Percentiles rank a stretch among this genome's conserved stretches.
These are phyloP conservation scores for Eupelmus urozonus DNA, from an alignment of 2,888 invertebrate species.

Conservation along the genomic window DNA sequence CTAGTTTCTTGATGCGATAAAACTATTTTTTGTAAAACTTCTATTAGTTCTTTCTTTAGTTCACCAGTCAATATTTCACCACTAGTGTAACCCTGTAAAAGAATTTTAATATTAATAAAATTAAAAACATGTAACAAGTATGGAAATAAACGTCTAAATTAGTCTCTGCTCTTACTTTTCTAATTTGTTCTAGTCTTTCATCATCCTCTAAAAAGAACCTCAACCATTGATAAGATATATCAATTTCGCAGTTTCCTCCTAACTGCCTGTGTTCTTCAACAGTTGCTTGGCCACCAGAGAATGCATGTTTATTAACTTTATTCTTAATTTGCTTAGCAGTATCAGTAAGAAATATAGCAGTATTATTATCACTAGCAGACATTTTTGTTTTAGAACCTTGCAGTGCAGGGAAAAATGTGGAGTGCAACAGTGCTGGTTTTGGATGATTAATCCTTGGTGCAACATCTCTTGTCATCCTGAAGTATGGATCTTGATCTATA, in stretches of 20 bases:
- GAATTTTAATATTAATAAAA: slow-evolving; percentile 14
- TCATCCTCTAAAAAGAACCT: slow-evolving; percentile 97
- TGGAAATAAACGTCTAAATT: background rate
- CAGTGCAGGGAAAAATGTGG: slow-evolving; percentile 93
- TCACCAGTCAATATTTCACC: slow-evolving; percentile 96
- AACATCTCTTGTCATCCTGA: slow-evolving; percentile 98
- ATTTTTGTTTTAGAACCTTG: slow-evolving; percentile 99
- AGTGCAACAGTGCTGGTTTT: slow-evolving; percentile 93
- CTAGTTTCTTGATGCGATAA: slow-evolving; percentile 89
- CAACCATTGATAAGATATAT: slow-evolving; percentile 96
- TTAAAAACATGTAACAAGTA: no score
- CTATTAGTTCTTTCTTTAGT: slow-evolving; percentile 94
- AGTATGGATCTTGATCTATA: slow-evolving; percentile 99
- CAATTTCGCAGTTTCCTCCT: slow-evolving; percentile 97
- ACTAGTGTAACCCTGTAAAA: slow-evolving; percentile 85
- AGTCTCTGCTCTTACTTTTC: slow-evolving; percentile 79
- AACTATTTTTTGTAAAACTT: slow-evolving; percentile 87
- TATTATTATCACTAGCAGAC: slow-evolving; percentile 96
- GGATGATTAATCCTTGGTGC: slow-evolving; percentile 88
- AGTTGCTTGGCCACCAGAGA: slow-evolving; percentile 96
- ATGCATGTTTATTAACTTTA: slow-evolving; percentile 98
- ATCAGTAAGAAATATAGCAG: slow-evolving; percentile 96
- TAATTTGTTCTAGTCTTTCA: slow-evolving; percentile 86
- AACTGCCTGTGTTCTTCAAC: slow-evolving; percentile 93
- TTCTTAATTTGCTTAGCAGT: slow-evolving; percentile 96